Evolutionary conservation across 2,113 vertebrate genomes (phyloP).

Genomic region (Rhabdomys dilectus): DNA sequence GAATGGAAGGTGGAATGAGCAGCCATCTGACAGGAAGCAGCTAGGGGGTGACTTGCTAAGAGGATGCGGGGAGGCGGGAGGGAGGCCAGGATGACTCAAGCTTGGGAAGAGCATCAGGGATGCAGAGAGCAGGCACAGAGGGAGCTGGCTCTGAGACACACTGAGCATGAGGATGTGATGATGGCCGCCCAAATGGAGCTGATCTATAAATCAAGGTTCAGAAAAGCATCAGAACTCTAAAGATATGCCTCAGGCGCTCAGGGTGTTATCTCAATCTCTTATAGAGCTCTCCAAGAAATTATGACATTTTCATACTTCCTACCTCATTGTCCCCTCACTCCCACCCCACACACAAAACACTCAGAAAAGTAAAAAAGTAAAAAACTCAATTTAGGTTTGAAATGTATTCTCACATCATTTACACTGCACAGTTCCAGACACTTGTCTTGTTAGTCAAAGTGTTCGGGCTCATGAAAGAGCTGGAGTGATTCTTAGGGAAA

Average conservation of each 20-base stretch:
- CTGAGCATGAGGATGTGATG: not conserved
- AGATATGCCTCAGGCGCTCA: not conserved
- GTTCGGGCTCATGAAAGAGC: not conserved
- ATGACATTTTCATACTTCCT: not conserved
- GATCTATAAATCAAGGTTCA: not conserved
- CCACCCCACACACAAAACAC: not conserved
- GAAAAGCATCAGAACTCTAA: constrained; percentile 31
- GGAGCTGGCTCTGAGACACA: not conserved
- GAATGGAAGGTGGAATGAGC: not conserved
- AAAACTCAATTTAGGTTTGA: constrained; percentile 23
- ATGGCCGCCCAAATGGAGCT: not conserved
- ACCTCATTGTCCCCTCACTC: not conserved
- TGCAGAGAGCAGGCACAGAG: not conserved
- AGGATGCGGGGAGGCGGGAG: not conserved
- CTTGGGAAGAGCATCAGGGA: not conserved
- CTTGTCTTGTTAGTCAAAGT: constrained; percentile 59
- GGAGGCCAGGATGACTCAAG: not conserved
- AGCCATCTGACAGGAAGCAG: not conserved
- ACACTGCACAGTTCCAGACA: not conserved
- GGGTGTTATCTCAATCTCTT: not conserved
- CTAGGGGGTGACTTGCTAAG: not conserved
- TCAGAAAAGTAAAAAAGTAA: not conserved
- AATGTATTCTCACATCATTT: not conserved
- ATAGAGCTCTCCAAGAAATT: not conserved
- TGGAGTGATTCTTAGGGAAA: not conserved